Base-by-base conservation (phyloP, 2,888 invertebrate genomes). In the Pseudococcus longispinus region DNA sequence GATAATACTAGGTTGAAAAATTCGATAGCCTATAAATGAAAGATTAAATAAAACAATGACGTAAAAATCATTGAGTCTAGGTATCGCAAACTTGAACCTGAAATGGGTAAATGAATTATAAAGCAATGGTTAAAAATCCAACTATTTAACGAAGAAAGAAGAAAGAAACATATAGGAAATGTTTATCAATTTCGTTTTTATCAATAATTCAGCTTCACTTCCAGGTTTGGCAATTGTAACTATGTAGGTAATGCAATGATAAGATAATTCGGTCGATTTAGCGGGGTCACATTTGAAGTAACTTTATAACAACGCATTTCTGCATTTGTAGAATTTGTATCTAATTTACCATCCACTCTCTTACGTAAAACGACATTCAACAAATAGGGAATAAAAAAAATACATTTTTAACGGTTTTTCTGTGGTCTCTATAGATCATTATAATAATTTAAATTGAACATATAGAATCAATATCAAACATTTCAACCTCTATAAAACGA, bases 41-140 rank as follows among this genome's bases (percentile, higher is more conserved):
- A 23, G 23, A n/a, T 51, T 18, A n/a, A 51, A 51, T n/a, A 3
- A 18, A 51, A 51, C 60, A 60, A 60, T 60, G 60, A 60, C 23
- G 23, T 60, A 2, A 8, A 51, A 51, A n/a, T n/a, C 1, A n/a
- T 46, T 1, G n/a, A n/a, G 9, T 46, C 15, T 13, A 46, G 13
- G 13, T 55, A n/a, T n/a, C n/a, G n/a, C 29, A 42, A 42, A 80
- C 77, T 80, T 80, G 77, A 80, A 80, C 77, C 77, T 80, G 77
- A 80, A 80, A 42, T 42, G 29, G 42, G 77, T 23, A 37, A 80
- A 70, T 70, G 60, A 23, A 60, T 60, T 60, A 23, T n/a, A 42
- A 42, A 13, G 70, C 6, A 60, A 8, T 42, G 20, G 8, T 42
- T 80, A 80, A 80, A 80, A 42, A 80, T 42, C 9, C 37, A 6